Percentiles rank a stretch among this genome's conserved stretches.
Evolutionary conservation across 2,888 invertebrate species (phyloP).

Genomic region (Heliconius sara): DNA sequence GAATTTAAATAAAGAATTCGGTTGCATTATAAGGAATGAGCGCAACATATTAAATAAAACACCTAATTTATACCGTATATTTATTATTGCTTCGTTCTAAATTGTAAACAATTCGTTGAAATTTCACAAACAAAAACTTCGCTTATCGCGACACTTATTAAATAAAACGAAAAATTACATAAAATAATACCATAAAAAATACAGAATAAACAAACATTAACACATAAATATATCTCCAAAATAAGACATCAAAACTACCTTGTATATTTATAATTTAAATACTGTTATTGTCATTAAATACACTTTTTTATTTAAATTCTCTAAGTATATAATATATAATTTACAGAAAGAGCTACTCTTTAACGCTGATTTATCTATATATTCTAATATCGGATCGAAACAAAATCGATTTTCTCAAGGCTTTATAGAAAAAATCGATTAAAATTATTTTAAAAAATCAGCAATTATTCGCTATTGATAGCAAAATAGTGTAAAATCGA

Average conservation of each 20-base stretch:
- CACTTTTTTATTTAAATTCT: slow-evolving; percentile 56
- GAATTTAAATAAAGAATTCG: no score
- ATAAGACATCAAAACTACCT: slow-evolving; percentile 69
- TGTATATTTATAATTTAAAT: slow-evolving; percentile 64
- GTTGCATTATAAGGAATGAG: background rate
- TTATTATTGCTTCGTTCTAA: slow-evolving; percentile 77
- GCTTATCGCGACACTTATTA: slow-evolving; percentile 55
- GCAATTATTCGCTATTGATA: slow-evolving; percentile 7
- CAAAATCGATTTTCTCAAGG: slow-evolving; percentile 22
- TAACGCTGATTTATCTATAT: slow-evolving; percentile 14
- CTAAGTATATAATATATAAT: slow-evolving; percentile 52
- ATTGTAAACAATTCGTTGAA: slow-evolving; percentile 81
- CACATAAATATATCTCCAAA: slow-evolving; percentile 76
- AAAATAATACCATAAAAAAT: slow-evolving; percentile 79
- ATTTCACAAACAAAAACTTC: slow-evolving; percentile 58
- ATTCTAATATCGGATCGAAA: slow-evolving; percentile 54
- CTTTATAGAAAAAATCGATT: slow-evolving; percentile 14
- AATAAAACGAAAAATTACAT: slow-evolving; percentile 63
- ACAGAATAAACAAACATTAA: slow-evolving; percentile 75
- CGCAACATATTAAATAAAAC: slow-evolving; percentile 55
- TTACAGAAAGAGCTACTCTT: slow-evolving; percentile 38
- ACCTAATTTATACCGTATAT: slow-evolving; percentile 58
- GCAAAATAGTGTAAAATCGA: slow-evolving; percentile 3
- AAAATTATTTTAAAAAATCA: slow-evolving; percentile 6
- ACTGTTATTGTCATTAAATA: slow-evolving; percentile 82